Evolutionary conservation across 2,797 vertebrate species (phyloP), one percentile per base, ranked within the genome.

Genomic region (Neopelma chrysocephalum): DNA sequence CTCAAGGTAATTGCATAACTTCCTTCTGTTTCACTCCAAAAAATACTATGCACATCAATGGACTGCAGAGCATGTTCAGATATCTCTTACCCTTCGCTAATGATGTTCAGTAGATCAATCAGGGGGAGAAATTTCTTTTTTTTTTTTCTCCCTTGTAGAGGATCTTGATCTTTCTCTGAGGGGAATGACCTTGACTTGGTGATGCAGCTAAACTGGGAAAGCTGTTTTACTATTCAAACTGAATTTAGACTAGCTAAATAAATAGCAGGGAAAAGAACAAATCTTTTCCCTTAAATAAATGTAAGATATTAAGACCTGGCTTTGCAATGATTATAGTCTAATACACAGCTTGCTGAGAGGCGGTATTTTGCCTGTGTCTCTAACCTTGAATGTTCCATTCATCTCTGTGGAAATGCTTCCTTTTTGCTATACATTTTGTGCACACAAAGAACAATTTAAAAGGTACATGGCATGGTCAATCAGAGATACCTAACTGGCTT

Each of bases 401-500:
- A 90, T 94, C 90, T 95, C 80, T 79, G 68, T 91, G 87, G 79
- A 91, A 96, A 94, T 89, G 57, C 70, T 87, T 94, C 73, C 48
- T 96, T 95, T 94, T 93, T 72, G 62, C 76, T 81, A 40, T 42
- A 87, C 31, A 38, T 94, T 89, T 93, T 93, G 82, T 73, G 80
- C 82, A 87, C 85, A 89, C 69, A 96, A 93, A 95, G 93, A 83
- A 50, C 73, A 91, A 95, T 95, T 91, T 87, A 75, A 94, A 94
- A 88, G 60, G 82, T 95, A 89, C 61, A 91, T 73, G 93, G 77
- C 70, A 50, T 26, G 76, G 88, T 90, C 94, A 96, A 56, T 93
- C 91, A 86, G 84, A 72, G 79, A 73, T 79, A 84, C 72, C 57
- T 90, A 84, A 95, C 76, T 72, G 82, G 54, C 61, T 87, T 85